Base-by-base conservation (phyloP, 1,140 invertebrate genomes). In the Cydia amplana region DNA sequence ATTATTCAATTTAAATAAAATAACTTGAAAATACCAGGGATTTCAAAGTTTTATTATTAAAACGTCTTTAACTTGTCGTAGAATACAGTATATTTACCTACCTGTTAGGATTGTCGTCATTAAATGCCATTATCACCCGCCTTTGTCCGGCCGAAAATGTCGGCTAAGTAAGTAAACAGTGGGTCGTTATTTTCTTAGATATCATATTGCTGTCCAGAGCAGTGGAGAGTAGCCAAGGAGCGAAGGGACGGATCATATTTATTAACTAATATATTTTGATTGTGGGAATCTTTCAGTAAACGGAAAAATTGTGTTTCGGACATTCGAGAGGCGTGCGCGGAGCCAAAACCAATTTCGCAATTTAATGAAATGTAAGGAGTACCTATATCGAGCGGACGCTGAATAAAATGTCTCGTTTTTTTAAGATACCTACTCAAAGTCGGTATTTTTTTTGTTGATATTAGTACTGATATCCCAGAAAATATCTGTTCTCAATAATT, bases 101-200 rank as follows among this genome's bases (percentile, higher is more conserved):
- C 18, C n/a, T 23, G 16, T 60, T 23, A 23, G 55, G 18, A 51
- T 23, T 10, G 51, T 55, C 49, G 55, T 60, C 20, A 23, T 18
- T 23, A 60, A 60, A 20, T 10, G 18, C 55, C 55, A 60, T 67
- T 23, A 64, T 25, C 60, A 18, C 20, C 20, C 23, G 23, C 28
- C 25, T 67, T 36, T 18, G 64, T 32, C 64, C 64, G 7, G 65
- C 16, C 65, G 25, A 70, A 70, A 70, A 40, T 70, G 32, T 18
- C 65, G 6, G 65, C 25, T 64, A 67, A 67, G 65, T 70, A 40
- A 70, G 28, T 70, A 32, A 70, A 70, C 55, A 70, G 65, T 43
- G 28, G 65, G 32, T 23, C 12, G 28, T 40, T 70, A 40, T 18
- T 36, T 12, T 36, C 28, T 36, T 18, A 18, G 7, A 7, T 36